phyloP scores from a whole-genome alignment of 2,888 invertebrate genomes.

The Parnassius glacialis region DNA sequence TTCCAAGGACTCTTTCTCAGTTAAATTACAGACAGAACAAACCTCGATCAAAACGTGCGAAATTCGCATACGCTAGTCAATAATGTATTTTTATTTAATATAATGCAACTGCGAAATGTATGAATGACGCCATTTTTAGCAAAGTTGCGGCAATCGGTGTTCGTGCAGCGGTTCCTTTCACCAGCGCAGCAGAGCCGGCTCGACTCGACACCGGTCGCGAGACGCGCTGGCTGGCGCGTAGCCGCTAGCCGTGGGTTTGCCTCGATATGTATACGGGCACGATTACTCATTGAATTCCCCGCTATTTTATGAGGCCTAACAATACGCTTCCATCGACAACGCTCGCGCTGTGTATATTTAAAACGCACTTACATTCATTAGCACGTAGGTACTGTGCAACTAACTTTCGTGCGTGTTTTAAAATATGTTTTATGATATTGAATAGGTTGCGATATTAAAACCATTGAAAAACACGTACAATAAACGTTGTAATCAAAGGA shows the following conservation, averaged over 20 bases:
- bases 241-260: slow-evolving; percentile 38
- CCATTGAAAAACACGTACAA: not conserved
- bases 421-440: slow-evolving; percentile 15
- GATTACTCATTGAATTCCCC: slow-evolving; percentile 35
- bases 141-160: slow-evolving; percentile 73
- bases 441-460: slow-evolving; percentile 6
- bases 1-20: slow-evolving; percentile 17
- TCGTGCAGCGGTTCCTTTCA: slow-evolving; percentile 73
- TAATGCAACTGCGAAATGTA: slow-evolving; percentile 69
- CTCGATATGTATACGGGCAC: slow-evolving; percentile 31
- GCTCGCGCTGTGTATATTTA: slow-evolving; percentile 27
- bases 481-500: not conserved
- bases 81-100: slow-evolving; percentile 54
- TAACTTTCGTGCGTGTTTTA: slow-evolving; percentile 8
- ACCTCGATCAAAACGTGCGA: slow-evolving; percentile 40
- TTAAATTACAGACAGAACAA: slow-evolving; percentile 7
- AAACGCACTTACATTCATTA: slow-evolving; percentile 27
- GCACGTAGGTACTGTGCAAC: slow-evolving; percentile 17
- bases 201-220: slow-evolving; percentile 42
- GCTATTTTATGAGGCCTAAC: slow-evolving; percentile 29
- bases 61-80: slow-evolving; percentile 43
- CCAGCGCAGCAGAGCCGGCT: slow-evolving; percentile 44
- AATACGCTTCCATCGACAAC: slow-evolving; percentile 27
- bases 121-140: slow-evolving; percentile 78
- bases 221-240: slow-evolving; percentile 60